A percentile compares a stretch with the other conserved stretches of the same genome.
These are phyloP conservation scores for Myotis myotis DNA, from an alignment of 2,797 vertebrate species.

Conservation along the genomic window DNA sequence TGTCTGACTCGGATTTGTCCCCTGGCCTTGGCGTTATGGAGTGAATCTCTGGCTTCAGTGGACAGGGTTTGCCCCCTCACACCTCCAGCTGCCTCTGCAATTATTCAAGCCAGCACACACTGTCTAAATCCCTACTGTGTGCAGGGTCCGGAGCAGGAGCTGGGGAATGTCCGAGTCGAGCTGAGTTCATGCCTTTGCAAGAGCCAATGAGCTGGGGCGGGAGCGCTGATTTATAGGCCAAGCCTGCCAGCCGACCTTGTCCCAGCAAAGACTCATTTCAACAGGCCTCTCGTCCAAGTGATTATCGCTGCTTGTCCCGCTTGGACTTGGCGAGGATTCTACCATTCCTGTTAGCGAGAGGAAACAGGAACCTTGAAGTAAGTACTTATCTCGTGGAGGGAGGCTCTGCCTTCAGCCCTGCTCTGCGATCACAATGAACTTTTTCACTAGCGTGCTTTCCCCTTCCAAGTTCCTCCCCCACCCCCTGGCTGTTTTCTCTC, in stretches of 20 bases:
- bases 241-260: slow-evolving; percentile 58
- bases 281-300: slow-evolving; percentile 56
- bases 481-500: background rate
- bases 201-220: slow-evolving; percentile 42
- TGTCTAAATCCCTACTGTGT: slow-evolving; percentile 58
- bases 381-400: slow-evolving; percentile 33
- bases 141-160: background rate
- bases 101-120: background rate
- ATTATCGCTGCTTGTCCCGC: slow-evolving; percentile 27
- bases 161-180: background rate
- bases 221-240: slow-evolving; percentile 53
- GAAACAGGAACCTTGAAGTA: slow-evolving; percentile 57
- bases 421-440: background rate
- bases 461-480: background rate
- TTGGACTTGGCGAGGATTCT: slow-evolving; percentile 49
- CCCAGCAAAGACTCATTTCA: slow-evolving; percentile 54
- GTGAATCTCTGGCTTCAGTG: background rate
- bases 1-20: background rate
- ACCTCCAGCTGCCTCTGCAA: background rate
- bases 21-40: background rate
- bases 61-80: background rate
- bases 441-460: background rate
- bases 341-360: slow-evolving; percentile 50
- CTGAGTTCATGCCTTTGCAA: background rate
- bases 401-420: background rate